Evolutionary conservation across 2,113 vertebrate genomes (phyloP).

Genomic region (Antechinus flavipes): DNA sequence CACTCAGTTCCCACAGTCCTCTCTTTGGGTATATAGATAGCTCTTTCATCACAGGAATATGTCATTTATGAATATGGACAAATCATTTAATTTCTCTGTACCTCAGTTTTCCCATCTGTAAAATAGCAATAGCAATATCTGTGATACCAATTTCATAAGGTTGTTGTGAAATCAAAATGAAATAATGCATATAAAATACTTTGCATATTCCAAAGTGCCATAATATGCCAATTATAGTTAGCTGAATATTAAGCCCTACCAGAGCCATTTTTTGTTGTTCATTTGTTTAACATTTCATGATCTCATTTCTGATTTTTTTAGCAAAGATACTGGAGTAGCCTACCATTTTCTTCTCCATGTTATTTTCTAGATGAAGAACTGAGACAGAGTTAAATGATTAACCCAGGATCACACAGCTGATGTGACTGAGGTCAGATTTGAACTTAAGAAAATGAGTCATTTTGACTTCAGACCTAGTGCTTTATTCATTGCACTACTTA

Average conservation of each 20-base stretch:
- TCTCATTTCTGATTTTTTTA: neutral
- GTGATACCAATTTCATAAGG: neutral
- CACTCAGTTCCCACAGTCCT: too few relatives aligned
- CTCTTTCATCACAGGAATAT: neutral
- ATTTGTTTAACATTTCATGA: neutral
- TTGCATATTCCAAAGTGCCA: neutral
- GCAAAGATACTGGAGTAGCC: neutral
- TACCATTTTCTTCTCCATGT: neutral
- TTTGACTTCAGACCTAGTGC: neutral
- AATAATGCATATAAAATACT: neutral
- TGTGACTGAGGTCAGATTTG: neutral
- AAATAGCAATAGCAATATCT: neutral
- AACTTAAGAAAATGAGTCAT: neutral
- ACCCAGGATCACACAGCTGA: neutral
- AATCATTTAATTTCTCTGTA: neutral
- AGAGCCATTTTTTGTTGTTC: neutral
- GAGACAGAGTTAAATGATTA: neutral
- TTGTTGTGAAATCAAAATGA: neutral
- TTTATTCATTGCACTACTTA: neutral
- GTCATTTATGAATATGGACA: neutral
- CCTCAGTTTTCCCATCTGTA: neutral
- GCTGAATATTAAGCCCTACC: neutral
- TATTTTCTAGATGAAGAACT: neutral
- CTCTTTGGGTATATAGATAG: too few relatives aligned
- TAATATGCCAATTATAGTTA: neutral